Evolutionary conservation across 2,888 invertebrate genomes (phyloP).

Genomic region (Abrostola tripartita): DNA sequence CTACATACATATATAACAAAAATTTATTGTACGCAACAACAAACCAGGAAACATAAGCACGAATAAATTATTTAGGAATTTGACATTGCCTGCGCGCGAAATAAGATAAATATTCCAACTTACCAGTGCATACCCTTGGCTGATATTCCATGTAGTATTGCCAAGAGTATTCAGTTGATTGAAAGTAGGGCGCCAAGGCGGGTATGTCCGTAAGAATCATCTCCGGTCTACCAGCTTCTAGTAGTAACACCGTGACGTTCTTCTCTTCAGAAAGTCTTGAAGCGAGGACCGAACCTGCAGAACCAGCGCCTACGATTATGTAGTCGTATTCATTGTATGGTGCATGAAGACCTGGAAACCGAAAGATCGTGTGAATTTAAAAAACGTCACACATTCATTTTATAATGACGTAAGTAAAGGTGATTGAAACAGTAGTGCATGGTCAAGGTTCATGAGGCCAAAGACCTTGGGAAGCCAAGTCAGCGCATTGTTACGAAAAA

Average conservation of each 20-base stretch:
- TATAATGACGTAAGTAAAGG: too few relatives aligned
- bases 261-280: constrained; percentile 81
- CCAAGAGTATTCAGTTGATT: constrained; percentile 91
- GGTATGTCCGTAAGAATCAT: constrained; percentile 88
- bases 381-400: too few relatives aligned
- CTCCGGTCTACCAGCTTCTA: constrained; percentile 81
- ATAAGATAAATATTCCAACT: constrained; percentile 4
- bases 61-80: background rate
- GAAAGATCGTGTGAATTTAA: background rate
- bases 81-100: background rate
- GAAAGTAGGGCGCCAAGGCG: constrained; percentile 87
- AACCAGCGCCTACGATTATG: constrained; percentile 88
- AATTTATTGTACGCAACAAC: too few relatives aligned
- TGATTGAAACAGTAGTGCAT: too few relatives aligned
- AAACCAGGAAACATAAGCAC: too few relatives aligned
- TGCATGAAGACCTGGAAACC: constrained; percentile 65
- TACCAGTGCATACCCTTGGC: constrained; percentile 88
- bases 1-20: too few relatives aligned
- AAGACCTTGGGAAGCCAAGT: too few relatives aligned
- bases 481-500: too few relatives aligned
- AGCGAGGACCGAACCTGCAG: constrained; percentile 87
- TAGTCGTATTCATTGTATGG: constrained; percentile 86
- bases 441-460: too few relatives aligned
- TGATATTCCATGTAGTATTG: constrained; percentile 91
- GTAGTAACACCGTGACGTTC: constrained; percentile 75